phyloP scores from a whole-genome alignment of 92 coral and sea anemone genomes.

The Anthopleura xanthogrammica region DNA sequence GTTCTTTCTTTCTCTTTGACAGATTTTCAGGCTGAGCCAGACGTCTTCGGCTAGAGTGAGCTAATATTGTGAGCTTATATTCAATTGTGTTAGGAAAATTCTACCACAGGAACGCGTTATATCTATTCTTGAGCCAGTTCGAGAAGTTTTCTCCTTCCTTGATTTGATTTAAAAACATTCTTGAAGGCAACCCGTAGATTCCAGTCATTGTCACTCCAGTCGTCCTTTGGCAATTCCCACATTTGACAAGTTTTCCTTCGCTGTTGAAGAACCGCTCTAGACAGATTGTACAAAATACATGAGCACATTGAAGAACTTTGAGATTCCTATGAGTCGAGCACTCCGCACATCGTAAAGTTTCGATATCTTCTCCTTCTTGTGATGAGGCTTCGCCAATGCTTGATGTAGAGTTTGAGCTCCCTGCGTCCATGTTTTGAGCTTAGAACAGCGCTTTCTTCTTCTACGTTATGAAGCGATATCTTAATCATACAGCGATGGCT shows the following conservation, averaged over 20 bases:
- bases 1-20: not conserved
- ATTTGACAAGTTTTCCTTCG: not conserved
- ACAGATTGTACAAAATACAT: constrained; percentile 15
- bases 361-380: not conserved
- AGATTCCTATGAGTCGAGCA: constrained; percentile 13
- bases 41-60: not conserved
- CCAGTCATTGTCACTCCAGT: constrained; percentile 17
- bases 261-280: constrained; percentile 13
- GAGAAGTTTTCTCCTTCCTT: not conserved
- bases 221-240: constrained; percentile 11
- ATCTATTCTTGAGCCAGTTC: constrained; percentile 22
- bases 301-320: constrained; percentile 32
- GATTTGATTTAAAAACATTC: constrained; percentile 13
- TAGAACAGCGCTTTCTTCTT: not conserved
- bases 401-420: not conserved
- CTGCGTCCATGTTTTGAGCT: not conserved
- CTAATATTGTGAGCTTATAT: too few relatives aligned
- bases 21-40: not conserved
- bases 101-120: constrained; percentile 20
- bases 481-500: not conserved
- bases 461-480: not conserved
- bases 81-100: too few relatives aligned
- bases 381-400: not conserved
- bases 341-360: not conserved
- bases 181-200: constrained; percentile 21